Evolutionary conservation across 1,140 invertebrate species (phyloP), one percentile per base, ranked within the genome.

Genomic region (Bombus waltoni): DNA sequence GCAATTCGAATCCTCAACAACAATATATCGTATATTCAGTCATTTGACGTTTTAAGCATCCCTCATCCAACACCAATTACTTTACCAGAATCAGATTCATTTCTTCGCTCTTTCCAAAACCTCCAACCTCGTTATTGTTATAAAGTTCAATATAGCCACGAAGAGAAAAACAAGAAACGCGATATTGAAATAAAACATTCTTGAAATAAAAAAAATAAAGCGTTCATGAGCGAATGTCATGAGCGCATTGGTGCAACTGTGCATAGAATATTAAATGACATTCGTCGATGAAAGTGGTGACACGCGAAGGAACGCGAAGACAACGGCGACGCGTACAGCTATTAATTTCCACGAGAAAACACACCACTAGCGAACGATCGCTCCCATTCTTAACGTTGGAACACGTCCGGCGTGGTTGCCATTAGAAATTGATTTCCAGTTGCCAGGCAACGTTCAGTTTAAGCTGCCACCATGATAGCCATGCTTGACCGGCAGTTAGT

Each of bases 391-490:
- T 81, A 87, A 85, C 81, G 75, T 74, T n/a, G 75, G 28, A 62
- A 71, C 81, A 76, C 35, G 76, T 80, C 62, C 71, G 42, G 70
- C 73, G 85, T 68, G 74, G 88, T 90, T 91, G 85, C 83, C 80
- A 83, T 91, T 92, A 74, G 89, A 88, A 91, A 92, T 92, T 92
- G 91, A 92, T 92, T 92, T 92, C 91, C 82, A 91, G 93, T 94
- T 93, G 92, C 93, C 84, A 82, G 81, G 93, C 90, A 93, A 94
- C 93, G 83, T 85, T 79, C 38, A 85, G 75, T 88, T 91, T 87
- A 91, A 92, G 90, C 89, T 88, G 83, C 87, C 83, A 92, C 87
- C 88, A 91, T 79, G 86, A 86, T 86, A 86, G 90, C 84, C 84
- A 86, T 87, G 83, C 82, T 84, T 83, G 72, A 76, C 92, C 87